Base-by-base conservation (phyloP, 2,797 vertebrate species). In the Argyrosomus regius region DNA sequence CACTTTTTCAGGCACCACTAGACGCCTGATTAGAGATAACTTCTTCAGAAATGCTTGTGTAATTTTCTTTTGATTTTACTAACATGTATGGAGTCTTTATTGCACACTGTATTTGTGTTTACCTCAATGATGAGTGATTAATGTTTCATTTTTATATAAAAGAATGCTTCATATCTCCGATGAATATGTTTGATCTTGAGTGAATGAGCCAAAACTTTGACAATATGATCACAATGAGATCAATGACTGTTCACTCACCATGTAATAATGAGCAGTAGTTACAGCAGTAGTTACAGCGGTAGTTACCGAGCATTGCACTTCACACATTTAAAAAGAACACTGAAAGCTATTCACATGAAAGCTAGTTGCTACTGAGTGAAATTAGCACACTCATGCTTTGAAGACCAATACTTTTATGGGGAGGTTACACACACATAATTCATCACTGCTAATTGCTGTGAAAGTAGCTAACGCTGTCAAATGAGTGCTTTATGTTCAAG, bases 381-480 rank as follows among this genome's bases (percentile, higher is more conserved):
- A 92, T 90, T 83, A 89, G 81, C 72, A 64, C 66, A 59, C 73
- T 75, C 3, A 6, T 60, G 77, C 86, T 87, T 89, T 89, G 73
- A 91, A 88, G 80, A 87, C 80, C 68, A 83, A 81, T 78, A 82
- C 39, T 78, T 89, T 78, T 81, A 88, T 77, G 74, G 75, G 35
- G 85, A 84, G 85, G 88, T 86, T 77, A 87, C 80, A 62, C 84
- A 75, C 81, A 85, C 83, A 77, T 87, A 83, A 89, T 87, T 87
- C 76, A 89, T 92, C 75, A 66, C 59, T 35, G 79, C 84, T 91
- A 93, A 92, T 93, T 91, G 86, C 86, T 84, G 78, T 60, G 78
- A 87, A 88, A 92, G 86, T 61, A 82, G 82, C 84, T 86, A 87
- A 91, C 75, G 85, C 73, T 82, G 83, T 89, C 85, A 81, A 80